Evolutionary conservation across 2,888 invertebrate genomes (phyloP).

Genomic region (Linyphia triangularis): DNA sequence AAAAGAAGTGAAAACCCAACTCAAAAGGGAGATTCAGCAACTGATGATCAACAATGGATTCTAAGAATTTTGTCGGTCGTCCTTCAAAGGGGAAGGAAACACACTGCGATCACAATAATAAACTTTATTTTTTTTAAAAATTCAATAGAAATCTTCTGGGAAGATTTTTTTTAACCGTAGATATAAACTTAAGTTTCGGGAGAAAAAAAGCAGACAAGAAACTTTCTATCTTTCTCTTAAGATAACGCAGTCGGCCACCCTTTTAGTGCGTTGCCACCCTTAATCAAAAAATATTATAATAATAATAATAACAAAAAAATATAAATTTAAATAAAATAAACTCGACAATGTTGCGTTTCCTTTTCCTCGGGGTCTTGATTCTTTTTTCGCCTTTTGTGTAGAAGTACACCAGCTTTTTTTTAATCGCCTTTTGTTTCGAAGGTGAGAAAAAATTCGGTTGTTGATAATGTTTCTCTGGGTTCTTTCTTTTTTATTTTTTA

Average conservation of each 20-base stretch:
- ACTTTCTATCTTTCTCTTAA: slow-evolving; percentile 47
- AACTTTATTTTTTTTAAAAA: slow-evolving; percentile 37
- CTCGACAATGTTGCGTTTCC: slow-evolving; percentile 45
- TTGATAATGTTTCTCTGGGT: background rate
- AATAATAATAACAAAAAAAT: background rate
- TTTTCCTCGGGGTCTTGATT: slow-evolving; percentile 63
- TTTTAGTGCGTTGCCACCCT: background rate
- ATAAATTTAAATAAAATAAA: background rate
- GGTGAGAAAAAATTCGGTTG: background rate
- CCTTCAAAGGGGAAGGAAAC: background rate
- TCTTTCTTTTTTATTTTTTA: background rate
- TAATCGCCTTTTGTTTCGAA: slow-evolving; percentile 11
- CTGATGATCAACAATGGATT: background rate
- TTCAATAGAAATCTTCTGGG: background rate
- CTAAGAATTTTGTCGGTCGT: background rate
- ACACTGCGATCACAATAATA: slow-evolving; percentile 27
- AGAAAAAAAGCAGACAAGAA: slow-evolving; percentile 10
- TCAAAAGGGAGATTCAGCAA: background rate
- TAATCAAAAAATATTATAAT: background rate
- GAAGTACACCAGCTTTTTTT: slow-evolving; percentile 56
- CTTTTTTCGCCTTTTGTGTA: slow-evolving; percentile 48
- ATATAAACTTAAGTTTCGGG: slow-evolving; percentile 25
- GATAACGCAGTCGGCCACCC: slow-evolving; percentile 31
- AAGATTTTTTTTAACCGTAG: background rate
- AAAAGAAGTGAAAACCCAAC: no score